These are phyloP conservation scores for Patella caerulea DNA, from an alignment of 2,888 invertebrate genomes.

Conservation along the genomic window DNA sequence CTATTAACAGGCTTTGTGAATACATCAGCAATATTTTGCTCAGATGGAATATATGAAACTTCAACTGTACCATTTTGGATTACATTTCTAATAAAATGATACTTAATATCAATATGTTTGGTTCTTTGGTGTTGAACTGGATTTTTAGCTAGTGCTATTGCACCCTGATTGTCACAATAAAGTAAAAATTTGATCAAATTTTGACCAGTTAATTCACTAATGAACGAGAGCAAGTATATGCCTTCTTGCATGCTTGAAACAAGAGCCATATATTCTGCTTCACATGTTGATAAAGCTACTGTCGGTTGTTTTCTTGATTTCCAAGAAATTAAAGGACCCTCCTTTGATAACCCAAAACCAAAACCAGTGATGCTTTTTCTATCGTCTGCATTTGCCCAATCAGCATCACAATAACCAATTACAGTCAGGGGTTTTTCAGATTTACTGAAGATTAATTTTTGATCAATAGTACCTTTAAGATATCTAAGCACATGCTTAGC, in stretches of 20 bases:
- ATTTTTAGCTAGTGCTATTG: slow-evolving; percentile 34
- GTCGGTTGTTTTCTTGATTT: slow-evolving; percentile 33
- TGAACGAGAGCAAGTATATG: not conserved
- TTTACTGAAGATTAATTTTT: slow-evolving; percentile 14
- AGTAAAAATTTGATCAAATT: not conserved
- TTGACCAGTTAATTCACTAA: not conserved
- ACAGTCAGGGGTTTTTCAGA: not conserved
- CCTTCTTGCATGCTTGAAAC: slow-evolving; percentile 40
- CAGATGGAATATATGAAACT: not conserved
- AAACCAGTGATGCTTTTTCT: too few species aligned
- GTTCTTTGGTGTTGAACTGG: slow-evolving; percentile 18
- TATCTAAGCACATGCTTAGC: slow-evolving; percentile 22
- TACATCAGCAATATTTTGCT: too few species aligned
- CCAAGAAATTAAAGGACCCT: slow-evolving; percentile 31
- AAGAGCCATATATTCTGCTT: slow-evolving; percentile 48
- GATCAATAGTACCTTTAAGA: slow-evolving; percentile 16
- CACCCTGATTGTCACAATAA: slow-evolving; percentile 39
- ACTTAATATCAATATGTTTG: not conserved
- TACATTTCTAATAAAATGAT: not conserved
- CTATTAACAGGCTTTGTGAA: too few species aligned
- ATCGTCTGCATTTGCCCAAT: slow-evolving; percentile 26
- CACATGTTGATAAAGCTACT: slow-evolving; percentile 41
- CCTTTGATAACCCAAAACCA: too few species aligned
- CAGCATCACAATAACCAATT: slow-evolving; percentile 22
- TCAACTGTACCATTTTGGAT: not conserved